phyloP scores from a whole-genome alignment of 1,140 invertebrate species.

The Diorhabda sublineata region DNA sequence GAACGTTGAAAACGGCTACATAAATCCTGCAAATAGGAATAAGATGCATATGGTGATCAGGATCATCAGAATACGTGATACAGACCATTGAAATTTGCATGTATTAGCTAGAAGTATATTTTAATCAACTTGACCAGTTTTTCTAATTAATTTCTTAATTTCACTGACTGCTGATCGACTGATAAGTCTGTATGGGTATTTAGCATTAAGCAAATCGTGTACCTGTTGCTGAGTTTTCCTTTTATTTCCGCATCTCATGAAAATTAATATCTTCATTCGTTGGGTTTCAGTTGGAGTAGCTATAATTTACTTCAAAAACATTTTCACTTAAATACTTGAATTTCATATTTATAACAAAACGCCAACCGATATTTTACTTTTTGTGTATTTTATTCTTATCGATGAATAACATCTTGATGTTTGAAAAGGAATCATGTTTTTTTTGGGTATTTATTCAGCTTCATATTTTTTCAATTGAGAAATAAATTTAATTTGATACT shows the following conservation, averaged over 20 bases:
- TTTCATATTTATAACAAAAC: too few species aligned
- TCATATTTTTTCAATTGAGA: too few species aligned
- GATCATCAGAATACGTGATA: neutral
- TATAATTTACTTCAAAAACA: neutral
- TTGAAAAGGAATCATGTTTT: too few species aligned
- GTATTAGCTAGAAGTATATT: neutral
- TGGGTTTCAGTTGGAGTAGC: conserved; percentile 3
- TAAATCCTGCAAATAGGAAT: neutral
- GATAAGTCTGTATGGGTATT: conserved; percentile 18
- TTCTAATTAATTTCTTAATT: conserved; percentile 15
- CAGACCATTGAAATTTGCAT: neutral
- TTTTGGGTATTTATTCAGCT: too few species aligned
- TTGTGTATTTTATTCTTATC: too few species aligned
- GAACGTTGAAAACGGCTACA: neutral
- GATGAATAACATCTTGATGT: too few species aligned
- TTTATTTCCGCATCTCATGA: conserved; percentile 10
- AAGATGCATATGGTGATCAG: neutral
- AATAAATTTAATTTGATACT: too few species aligned
- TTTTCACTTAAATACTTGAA: too few species aligned
- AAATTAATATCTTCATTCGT: conserved; percentile 17
- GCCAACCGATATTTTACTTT: too few species aligned
- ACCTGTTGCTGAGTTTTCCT: conserved; percentile 15
- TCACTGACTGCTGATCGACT: conserved; percentile 12
- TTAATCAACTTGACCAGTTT: neutral
- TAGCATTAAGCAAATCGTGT: conserved; percentile 12